These are phyloP conservation scores for Agrypnia vestita DNA, from an alignment of 1,140 invertebrate species.

Conservation along the genomic window DNA sequence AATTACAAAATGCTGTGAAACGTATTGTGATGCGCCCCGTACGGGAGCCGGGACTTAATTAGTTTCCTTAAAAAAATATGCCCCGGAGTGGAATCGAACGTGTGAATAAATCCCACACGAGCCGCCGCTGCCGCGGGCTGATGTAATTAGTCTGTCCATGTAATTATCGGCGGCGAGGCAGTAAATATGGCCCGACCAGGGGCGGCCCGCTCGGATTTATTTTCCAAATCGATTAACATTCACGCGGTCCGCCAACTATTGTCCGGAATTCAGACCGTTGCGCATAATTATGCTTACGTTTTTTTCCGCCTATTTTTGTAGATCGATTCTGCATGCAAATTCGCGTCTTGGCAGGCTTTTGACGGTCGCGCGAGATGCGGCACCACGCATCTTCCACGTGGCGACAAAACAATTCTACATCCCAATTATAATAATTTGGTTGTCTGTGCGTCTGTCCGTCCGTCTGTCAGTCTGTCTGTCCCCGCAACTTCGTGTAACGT, in stretches of 20 bases:
- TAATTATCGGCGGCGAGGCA: constrained; percentile 45
- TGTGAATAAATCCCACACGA: constrained; percentile 43
- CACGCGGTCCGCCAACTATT: constrained; percentile 40
- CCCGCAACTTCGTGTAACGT: too few relatives aligned
- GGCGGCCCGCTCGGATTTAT: constrained; percentile 39
- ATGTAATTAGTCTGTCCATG: constrained; percentile 48
- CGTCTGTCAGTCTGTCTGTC: too few relatives aligned
- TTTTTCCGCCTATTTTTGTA: neutral
- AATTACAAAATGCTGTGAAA: constrained; percentile 48
- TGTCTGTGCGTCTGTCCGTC: too few relatives aligned
- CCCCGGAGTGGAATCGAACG: constrained; percentile 41
- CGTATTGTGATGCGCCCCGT: constrained; percentile 52
- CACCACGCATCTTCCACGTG: too few relatives aligned
- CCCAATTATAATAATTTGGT: too few relatives aligned
- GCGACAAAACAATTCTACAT: too few relatives aligned
- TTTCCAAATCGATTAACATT: constrained; percentile 46
- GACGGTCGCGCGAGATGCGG: neutral
- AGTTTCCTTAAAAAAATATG: constrained; percentile 51
- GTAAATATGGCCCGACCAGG: constrained; percentile 40
- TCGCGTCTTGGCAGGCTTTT: neutral
- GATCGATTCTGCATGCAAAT: constrained; percentile 12
- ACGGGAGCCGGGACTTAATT: constrained; percentile 58
- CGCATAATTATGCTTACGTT: constrained; percentile 34
- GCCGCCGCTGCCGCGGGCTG: constrained; percentile 40
- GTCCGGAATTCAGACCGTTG: constrained; percentile 35